Conservation (phyloP, 1,140 invertebrate genomes). For the Heliconius congener region DNA sequence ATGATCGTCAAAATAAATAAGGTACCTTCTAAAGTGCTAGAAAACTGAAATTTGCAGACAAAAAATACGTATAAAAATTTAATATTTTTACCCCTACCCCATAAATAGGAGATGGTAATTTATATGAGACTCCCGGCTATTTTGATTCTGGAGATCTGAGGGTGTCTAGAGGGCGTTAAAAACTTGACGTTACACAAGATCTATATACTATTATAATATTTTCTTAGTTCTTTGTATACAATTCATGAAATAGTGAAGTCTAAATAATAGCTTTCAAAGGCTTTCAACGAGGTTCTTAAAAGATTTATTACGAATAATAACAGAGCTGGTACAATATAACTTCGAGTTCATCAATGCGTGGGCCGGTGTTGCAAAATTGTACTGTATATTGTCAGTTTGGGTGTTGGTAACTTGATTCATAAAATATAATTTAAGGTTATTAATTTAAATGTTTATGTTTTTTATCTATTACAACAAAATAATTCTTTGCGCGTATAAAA, state of each 20-base stretch:
- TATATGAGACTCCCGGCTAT: no score
- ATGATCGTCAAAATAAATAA: no score
- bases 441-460: neutral
- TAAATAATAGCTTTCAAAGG: neutral
- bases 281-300: conserved; percentile 9
- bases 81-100: no score
- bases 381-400: neutral
- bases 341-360: conserved; percentile 33
- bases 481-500: no score
- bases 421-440: neutral
- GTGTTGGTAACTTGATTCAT: neutral
- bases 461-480: no score
- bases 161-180: no score
- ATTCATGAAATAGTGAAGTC: neutral
- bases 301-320: conserved; percentile 56
- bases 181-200: no score
- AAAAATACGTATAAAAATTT: no score
- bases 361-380: conserved; percentile 17
- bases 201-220: neutral
- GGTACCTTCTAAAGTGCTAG: no score
- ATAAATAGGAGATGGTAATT: no score
- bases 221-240: neutral
- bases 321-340: conserved; percentile 33
- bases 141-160: no score
- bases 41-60: no score